Evolutionary conservation across 1,140 invertebrate species (phyloP).

Genomic region (Oryzaephilus surinamensis): DNA sequence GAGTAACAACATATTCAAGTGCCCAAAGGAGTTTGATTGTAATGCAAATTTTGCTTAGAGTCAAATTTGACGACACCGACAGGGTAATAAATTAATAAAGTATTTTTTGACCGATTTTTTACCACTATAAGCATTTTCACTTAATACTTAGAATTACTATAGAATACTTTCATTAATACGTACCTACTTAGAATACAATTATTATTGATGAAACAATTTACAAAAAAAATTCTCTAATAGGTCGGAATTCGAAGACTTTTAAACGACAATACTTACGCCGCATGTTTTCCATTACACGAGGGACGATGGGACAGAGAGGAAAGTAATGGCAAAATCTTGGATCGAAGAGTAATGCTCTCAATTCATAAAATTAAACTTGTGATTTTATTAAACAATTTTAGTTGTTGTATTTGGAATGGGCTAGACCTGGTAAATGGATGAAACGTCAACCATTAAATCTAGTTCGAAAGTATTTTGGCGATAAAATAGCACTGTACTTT

Average conservation of each 20-base stretch:
- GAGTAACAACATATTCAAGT: conserved; percentile 74
- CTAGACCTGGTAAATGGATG: conserved; percentile 71
- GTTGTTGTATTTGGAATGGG: conserved; percentile 83
- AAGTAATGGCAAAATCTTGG: conserved; percentile 53
- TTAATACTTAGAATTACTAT: background rate
- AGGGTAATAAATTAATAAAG: too few relatives aligned
- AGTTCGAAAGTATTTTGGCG: conserved; percentile 85
- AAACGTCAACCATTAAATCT: conserved; percentile 87
- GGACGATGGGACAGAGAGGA: conserved; percentile 63
- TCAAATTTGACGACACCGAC: conserved; percentile 64
- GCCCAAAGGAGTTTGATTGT: conserved; percentile 83
- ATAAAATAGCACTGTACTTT: conserved; percentile 94
- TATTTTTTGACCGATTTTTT: background rate
- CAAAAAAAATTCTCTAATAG: too few relatives aligned
- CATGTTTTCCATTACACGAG: conserved; percentile 88
- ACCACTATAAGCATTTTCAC: background rate
- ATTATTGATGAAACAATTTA: too few relatives aligned
- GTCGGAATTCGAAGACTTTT: conserved; percentile 82
- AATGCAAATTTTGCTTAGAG: conserved; percentile 82
- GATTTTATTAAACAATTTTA: too few relatives aligned
- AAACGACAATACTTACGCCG: conserved; percentile 73
- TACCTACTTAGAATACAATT: background rate
- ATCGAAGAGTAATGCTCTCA: conserved; percentile 66
- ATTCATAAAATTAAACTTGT: too few relatives aligned
- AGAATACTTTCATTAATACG: background rate